Base-by-base conservation (phyloP, 2,113 vertebrate species). In the Phalacrocorax aristotelis region DNA sequence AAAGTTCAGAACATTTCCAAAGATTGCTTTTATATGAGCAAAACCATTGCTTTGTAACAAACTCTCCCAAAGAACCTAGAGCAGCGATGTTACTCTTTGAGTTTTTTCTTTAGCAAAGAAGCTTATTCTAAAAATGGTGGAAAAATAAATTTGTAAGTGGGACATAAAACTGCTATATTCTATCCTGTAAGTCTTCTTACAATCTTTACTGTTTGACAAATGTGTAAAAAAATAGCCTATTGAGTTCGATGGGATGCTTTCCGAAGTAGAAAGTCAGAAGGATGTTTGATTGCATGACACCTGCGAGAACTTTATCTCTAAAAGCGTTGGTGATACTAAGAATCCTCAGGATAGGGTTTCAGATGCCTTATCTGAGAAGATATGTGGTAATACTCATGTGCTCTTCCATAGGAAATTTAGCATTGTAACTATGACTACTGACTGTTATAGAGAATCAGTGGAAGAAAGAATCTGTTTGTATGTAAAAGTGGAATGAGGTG, bases 351-450 rank as follows among this genome's bases (percentile, higher is more conserved):
- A 42, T 4, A 38, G 18, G n/a, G 23, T 48, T 88, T 95, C 54
- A 54, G 85, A 87, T 68, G 49, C 64, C 77, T 96, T 84, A 74
- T 86, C 38, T 46, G 72, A 91, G 64, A 62, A 52, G 51, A 74
- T 1, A 6, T 23, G 15, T 72, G 36, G 25, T 65, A 72, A 71
- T 51, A 60, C 22, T 77, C 19, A 19, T 82, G 38, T 52, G 52
- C 55, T 94, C 13, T 96, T 92, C 55, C 42, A 26, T 91, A 93
- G 90, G 75, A 62, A 81, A 97, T 87, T 90, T 54, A 96, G 29
- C 70, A 76, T 94, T 90, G 90, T 57, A 93, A 57, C 90, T 96
- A 82, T 90, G 85, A 55, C 52, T 90, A 91, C n/a, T 72, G 68
- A 51, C 52, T 90, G 40, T 36, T 42, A 16, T 0, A 81, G 46